phyloP scores from a whole-genome alignment of 2,113 vertebrate species.

The Megatriorchis doriae region DNA sequence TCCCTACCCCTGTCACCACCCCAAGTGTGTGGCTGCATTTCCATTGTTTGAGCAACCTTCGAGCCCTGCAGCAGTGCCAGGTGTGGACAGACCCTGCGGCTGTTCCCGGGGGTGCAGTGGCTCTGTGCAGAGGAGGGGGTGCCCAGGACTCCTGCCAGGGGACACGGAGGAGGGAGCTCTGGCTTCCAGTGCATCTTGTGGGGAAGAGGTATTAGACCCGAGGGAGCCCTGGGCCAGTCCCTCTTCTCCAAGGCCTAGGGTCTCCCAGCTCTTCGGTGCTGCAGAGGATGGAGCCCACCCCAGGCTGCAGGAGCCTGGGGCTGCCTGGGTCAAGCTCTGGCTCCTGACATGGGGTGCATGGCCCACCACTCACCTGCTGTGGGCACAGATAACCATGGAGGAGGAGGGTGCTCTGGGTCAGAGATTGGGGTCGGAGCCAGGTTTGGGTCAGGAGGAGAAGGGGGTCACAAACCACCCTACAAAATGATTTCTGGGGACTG shows the following conservation, averaged over 20 bases:
- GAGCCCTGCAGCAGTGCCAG: rapidly evolving
- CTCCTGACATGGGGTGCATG: rapidly evolving
- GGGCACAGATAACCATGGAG: background rate
- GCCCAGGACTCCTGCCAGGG: background rate
- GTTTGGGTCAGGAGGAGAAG: background rate
- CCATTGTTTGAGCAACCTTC: background rate
- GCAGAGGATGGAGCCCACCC: background rate
- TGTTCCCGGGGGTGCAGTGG: rapidly evolving
- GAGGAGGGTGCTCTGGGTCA: background rate
- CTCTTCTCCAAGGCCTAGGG: background rate
- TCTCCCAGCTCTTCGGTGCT: background rate
- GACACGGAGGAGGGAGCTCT: rapidly evolving
- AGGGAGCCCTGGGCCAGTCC: background rate
- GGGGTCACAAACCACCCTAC: background rate
- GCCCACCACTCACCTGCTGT: background rate
- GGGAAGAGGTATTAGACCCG: rapidly evolving
- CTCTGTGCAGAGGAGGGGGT: background rate
- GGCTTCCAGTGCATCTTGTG: rapidly evolving
- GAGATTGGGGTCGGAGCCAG: background rate
- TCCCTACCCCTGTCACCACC: background rate
- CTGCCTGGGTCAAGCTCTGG: background rate
- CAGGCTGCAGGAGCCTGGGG: background rate
- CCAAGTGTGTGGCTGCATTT: background rate
- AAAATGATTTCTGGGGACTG: background rate
- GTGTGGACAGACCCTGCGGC: background rate